Evolutionary conservation across 1,140 invertebrate genomes (phyloP).

Genomic region (Drosophila nigromelanica): DNA sequence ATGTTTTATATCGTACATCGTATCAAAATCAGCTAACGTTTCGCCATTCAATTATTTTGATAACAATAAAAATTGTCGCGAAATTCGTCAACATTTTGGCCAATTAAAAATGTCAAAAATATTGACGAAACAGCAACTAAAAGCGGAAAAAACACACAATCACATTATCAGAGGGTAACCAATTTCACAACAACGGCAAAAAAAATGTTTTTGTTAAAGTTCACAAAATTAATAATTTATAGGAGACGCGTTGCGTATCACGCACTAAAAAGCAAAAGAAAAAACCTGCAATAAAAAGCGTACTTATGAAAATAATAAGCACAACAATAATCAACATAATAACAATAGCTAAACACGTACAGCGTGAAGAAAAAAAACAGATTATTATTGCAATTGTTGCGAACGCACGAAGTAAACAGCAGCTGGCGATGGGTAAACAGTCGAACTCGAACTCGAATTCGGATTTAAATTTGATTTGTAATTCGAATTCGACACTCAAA

Average conservation of each 20-base stretch:
- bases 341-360: slow-evolving; percentile 61
- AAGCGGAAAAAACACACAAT: slow-evolving; percentile 12
- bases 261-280: slow-evolving; percentile 23
- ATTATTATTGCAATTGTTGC: slow-evolving; percentile 54
- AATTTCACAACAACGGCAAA: slow-evolving; percentile 41
- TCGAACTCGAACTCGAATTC: slow-evolving; percentile 1
- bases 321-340: slow-evolving; percentile 11
- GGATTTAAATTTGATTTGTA: not conserved
- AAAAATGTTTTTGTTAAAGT: not conserved
- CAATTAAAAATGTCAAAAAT: slow-evolving; percentile 35
- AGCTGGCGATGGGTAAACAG: slow-evolving; percentile 63
- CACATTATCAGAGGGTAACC: slow-evolving; percentile 9
- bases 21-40: not conserved
- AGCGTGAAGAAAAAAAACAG: slow-evolving; percentile 40
- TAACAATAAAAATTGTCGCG: not conserved
- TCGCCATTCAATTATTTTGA: slow-evolving; percentile 18
- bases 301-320: slow-evolving; percentile 59
- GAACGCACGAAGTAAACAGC: slow-evolving; percentile 28
- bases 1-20: not conserved
- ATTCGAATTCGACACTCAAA: not conserved
- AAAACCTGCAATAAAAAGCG: slow-evolving; percentile 47
- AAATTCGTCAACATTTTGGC: slow-evolving; percentile 15
- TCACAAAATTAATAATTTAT: slow-evolving; percentile 65
- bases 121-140: not conserved
- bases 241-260: slow-evolving; percentile 55